Conservation (phyloP, 2,113 vertebrate genomes). For the Mionectes macconnelli region DNA sequence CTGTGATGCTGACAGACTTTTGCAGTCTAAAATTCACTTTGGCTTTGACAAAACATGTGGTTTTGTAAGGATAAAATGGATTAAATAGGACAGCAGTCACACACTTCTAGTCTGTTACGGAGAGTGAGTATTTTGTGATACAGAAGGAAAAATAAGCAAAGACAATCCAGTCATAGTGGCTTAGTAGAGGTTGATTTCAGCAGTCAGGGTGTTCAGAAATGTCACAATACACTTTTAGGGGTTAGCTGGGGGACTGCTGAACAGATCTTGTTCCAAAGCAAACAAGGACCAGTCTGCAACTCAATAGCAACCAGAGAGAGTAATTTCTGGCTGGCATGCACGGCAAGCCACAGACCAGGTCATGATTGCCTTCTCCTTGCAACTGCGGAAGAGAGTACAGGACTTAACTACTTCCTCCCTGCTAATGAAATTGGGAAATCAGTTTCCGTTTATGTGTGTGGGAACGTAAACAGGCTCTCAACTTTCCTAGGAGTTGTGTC, state of each 20-base stretch:
- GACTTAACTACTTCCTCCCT: background rate
- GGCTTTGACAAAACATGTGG: background rate
- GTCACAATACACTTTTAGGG: background rate
- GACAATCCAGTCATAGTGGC: background rate
- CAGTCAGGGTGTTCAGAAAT: background rate
- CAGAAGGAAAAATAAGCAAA: background rate
- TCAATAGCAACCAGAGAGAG: background rate
- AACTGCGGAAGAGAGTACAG: background rate
- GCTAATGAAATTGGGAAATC: background rate
- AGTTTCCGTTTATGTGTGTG: background rate
- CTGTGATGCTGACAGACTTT: background rate
- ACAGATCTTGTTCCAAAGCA: background rate
- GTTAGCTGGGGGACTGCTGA: background rate
- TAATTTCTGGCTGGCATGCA: background rate
- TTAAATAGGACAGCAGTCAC: background rate
- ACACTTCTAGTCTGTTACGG: background rate
- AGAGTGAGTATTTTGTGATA: background rate
- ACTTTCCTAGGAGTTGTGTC: background rate
- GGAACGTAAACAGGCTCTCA: background rate
- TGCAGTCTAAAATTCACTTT: background rate
- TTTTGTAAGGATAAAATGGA: background rate
- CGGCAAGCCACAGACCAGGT: background rate
- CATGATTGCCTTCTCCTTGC: background rate
- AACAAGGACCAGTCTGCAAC: background rate
- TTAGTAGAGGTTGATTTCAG: background rate